Evolutionary conservation across 1,140 invertebrate genomes (phyloP), one percentile per base, ranked within the genome.

Genomic region (Parasteatoda tepidariorum): DNA sequence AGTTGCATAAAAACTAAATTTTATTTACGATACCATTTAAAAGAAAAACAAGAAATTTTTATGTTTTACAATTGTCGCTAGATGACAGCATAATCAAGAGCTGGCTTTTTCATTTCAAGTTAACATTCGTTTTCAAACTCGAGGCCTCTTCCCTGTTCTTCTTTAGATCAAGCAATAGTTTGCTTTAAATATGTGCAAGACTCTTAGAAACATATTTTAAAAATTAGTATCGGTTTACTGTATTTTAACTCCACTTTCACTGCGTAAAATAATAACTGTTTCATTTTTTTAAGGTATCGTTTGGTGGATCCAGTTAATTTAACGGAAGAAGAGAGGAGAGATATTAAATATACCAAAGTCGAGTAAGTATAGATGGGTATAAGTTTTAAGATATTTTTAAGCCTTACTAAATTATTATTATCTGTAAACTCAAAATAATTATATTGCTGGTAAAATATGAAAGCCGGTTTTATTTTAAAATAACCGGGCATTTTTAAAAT

Each of bases 261-360:
- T 30, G 2, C 2, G 18, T 1, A 71, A 55, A 22, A n/a, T 4
- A 6, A 22, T 41, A 18, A n/a, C 9, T 0, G 9, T 66, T 38
- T 30, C 54, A 54, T 70, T 38, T 62, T 71, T 84, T 84, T 54
- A 54, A 89, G 87, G 54, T 97, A 96, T 90, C 93, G 94, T 87
- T 90, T 98, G 86, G 92, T 98, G 70, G 96, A 97, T 85, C 96
- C 95, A 0, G 91, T 93, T 22, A 95, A 95, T 38, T 94, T 98
- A 93, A 94, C 93, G 64, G 94, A 95, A 86, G 94, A 94, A 83
- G 95, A 97, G 87, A 91, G 96, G 2, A 92, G 93, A 85, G 95
- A 97, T 88, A 98, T 98, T 85, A 94, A 96, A 2, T 98, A 97
- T 88, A 96, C 95, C 1, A 94, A 96, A 74, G 95, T 98, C 0